A percentile compares a stretch with the other conserved stretches of the same genome.
phyloP scores from a whole-genome alignment of 2,797 vertebrate species.

The Hydrophis major region DNA sequence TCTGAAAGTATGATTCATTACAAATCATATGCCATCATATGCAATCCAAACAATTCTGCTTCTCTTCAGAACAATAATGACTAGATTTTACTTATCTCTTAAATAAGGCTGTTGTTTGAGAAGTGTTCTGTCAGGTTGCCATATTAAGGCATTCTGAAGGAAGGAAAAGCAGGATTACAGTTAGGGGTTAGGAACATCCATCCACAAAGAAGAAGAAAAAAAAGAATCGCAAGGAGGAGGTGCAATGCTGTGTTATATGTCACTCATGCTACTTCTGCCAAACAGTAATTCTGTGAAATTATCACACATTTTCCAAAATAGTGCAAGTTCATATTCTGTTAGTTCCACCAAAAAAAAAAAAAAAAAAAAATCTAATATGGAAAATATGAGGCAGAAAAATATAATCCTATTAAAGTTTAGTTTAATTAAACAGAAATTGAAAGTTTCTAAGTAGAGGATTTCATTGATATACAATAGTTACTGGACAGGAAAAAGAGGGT shows the following conservation, averaged over 20 bases:
- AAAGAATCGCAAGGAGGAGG: neutral
- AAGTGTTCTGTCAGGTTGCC: constrained; percentile 28
- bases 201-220: neutral
- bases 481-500: neutral
- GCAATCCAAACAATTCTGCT: neutral
- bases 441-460: neutral
- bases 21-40: neutral
- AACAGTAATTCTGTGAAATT: constrained; percentile 52
- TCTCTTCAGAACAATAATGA: constrained; percentile 8
- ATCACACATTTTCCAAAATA: constrained; percentile 35
- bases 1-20: neutral
- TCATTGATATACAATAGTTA: constrained; percentile 17
- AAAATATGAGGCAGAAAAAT: neutral
- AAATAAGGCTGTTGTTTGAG: accelerated
- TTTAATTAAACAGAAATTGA: constrained; percentile 4
- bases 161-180: constrained; percentile 20
- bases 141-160: constrained; percentile 15
- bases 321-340: constrained; percentile 13
- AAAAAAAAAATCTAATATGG: constrained; percentile 10
- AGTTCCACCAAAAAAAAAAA: constrained; percentile 26
- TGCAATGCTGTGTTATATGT: constrained; percentile 36
- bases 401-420: constrained; percentile 36
- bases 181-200: constrained; percentile 3
- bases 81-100: constrained; percentile 2
- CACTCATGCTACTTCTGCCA: constrained; percentile 44